Evolutionary conservation across 2,888 invertebrate species (phyloP).

Genomic region (Embidobia sp.): DNA sequence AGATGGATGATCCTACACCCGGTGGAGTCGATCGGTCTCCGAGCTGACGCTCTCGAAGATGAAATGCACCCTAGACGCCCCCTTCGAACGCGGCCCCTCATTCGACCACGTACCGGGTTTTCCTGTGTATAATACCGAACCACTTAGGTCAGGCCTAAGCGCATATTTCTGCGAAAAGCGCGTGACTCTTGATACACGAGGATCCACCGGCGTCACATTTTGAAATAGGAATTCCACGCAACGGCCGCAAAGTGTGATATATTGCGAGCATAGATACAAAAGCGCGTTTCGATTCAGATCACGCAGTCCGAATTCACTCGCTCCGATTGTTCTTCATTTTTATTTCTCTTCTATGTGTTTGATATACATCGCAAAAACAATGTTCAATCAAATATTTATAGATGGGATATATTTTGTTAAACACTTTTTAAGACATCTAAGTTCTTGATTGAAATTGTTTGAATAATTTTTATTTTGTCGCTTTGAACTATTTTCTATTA

Average conservation of each 20-base stretch:
- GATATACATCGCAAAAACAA: too few relatives aligned
- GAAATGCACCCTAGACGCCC: constrained; percentile 80
- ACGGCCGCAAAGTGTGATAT: constrained; percentile 65
- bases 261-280: constrained; percentile 43
- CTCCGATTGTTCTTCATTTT: constrained; percentile 14
- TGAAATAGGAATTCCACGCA: constrained; percentile 74
- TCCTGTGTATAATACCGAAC: constrained; percentile 59
- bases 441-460: too few relatives aligned
- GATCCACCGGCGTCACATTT: constrained; percentile 61
- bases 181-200: constrained; percentile 70
- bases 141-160: constrained; percentile 66
- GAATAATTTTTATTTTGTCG: too few relatives aligned
- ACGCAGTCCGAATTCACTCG: constrained; percentile 37
- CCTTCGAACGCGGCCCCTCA: constrained; percentile 44
- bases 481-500: too few relatives aligned
- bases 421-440: too few relatives aligned
- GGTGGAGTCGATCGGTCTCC: constrained; percentile 79
- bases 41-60: constrained; percentile 79
- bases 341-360: not conserved
- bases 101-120: constrained; percentile 55
- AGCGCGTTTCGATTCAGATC: constrained; percentile 28
- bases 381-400: not conserved
- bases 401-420: too few relatives aligned
- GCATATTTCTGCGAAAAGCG: constrained; percentile 76
- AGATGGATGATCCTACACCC: constrained; percentile 78